phyloP scores from a whole-genome alignment of 1,140 invertebrate genomes.

The Oppia nitens region DNA sequence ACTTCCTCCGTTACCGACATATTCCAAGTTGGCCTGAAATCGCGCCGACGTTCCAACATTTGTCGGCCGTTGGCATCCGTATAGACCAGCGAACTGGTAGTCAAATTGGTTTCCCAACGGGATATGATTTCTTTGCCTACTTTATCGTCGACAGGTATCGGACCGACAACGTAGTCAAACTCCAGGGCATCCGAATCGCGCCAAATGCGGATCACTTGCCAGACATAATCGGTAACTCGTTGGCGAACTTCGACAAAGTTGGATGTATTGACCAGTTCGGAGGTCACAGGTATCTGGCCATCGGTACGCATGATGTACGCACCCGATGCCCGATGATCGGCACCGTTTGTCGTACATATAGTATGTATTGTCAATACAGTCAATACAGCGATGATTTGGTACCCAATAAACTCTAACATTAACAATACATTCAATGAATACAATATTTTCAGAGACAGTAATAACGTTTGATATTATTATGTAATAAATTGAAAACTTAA shows the following conservation, averaged over 20 bases:
- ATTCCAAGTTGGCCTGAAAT: constrained; percentile 56
- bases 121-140: constrained; percentile 35
- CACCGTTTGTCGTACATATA: too few species aligned
- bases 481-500: too few species aligned
- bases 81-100: constrained; percentile 30
- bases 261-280: constrained; percentile 45
- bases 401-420: too few species aligned
- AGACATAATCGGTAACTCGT: constrained; percentile 51
- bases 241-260: constrained; percentile 78
- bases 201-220: constrained; percentile 60
- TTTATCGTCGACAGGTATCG: constrained; percentile 50
- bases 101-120: constrained; percentile 29
- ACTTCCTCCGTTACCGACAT: constrained; percentile 42
- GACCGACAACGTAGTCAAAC: constrained; percentile 82
- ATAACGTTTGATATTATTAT: too few species aligned
- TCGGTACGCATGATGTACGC: constrained; percentile 36
- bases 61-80: constrained; percentile 41
- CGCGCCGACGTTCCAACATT: constrained; percentile 41
- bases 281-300: constrained; percentile 11
- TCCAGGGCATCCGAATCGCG: constrained; percentile 45
- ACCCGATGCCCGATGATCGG: constrained; percentile 25
- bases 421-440: too few species aligned
- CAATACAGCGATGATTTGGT: too few species aligned
- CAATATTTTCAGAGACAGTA: too few species aligned
- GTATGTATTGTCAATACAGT: too few species aligned